Evolutionary conservation across 2,797 vertebrate genomes (phyloP).

Genomic region (Brachymystax lenok): DNA sequence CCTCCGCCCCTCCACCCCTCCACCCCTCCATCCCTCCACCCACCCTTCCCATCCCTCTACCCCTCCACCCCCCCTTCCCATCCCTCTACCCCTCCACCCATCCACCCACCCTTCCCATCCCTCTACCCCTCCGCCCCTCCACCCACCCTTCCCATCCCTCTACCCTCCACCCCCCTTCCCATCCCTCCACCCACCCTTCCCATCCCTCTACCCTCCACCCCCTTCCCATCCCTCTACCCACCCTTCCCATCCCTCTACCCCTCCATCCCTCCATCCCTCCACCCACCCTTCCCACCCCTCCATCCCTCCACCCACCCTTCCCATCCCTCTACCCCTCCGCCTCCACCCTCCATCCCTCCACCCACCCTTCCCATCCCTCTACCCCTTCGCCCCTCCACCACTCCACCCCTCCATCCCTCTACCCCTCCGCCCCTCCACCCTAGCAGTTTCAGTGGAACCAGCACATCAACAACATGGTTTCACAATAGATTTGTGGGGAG

Average conservation of each 20-base stretch:
- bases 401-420: too few relatives aligned
- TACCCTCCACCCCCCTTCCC: too few relatives aligned
- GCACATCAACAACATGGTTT: not conserved
- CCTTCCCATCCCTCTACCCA: not conserved
- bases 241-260: not conserved
- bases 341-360: too few relatives aligned
- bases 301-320: too few relatives aligned
- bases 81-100: not conserved
- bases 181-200: not conserved
- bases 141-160: too few relatives aligned
- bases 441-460: not conserved
- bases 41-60: too few relatives aligned
- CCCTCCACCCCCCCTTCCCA: not conserved
- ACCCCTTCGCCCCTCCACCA: too few relatives aligned
- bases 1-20: too few relatives aligned
- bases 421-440: not conserved
- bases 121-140: not conserved
- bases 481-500: not conserved
- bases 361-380: too few relatives aligned
- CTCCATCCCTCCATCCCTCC: not conserved
- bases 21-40: too few relatives aligned
- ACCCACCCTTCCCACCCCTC: not conserved
- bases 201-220: not conserved
- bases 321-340: slow-evolving; percentile 14
- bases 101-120: too few relatives aligned